phyloP scores from a whole-genome alignment of 2,888 invertebrate genomes.

The Cosmorhoe ocellata region DNA sequence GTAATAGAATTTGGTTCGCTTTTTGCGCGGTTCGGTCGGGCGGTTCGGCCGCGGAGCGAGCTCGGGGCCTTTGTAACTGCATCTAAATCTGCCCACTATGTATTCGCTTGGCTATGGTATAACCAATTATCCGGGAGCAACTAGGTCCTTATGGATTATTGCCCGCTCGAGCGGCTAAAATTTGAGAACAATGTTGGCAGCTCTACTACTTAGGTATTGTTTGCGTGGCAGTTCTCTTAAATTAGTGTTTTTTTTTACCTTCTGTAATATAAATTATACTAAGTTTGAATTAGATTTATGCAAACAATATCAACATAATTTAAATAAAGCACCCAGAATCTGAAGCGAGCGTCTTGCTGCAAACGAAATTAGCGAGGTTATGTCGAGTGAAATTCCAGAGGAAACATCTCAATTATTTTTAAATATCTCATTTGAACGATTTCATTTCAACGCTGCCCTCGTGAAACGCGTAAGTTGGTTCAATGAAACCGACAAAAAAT shows the following conservation, averaged over 20 bases:
- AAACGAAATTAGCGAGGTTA: conserved; percentile 37
- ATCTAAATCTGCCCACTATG: conserved; percentile 71
- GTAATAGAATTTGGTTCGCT: conserved; percentile 82
- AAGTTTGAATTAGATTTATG: too few species aligned
- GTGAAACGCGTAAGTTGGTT: conserved; percentile 44
- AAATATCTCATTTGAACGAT: conserved; percentile 34
- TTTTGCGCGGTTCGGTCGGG: conserved; percentile 72
- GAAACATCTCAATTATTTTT: conserved; percentile 25
- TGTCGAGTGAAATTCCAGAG: conserved; percentile 19
- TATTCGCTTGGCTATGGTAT: conserved; percentile 55
- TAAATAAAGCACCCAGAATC: conserved; percentile 2
- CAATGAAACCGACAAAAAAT: conserved; percentile 55
- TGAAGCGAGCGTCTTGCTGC: conserved; percentile 25
- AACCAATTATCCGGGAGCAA: conserved; percentile 50
- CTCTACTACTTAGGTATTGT: conserved; percentile 9
- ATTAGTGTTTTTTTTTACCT: too few species aligned
- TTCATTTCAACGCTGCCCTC: conserved; percentile 31
- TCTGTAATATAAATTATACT: too few species aligned
- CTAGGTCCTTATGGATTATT: conserved; percentile 31
- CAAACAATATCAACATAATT: too few species aligned
- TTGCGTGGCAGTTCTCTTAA: conserved; percentile 2
- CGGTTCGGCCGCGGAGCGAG: conserved; percentile 57
- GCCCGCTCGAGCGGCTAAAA: conserved; percentile 21
- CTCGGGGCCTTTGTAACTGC: conserved; percentile 78
- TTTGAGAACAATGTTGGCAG: conserved; percentile 20